phyloP scores from a whole-genome alignment of 23 tunicate genomes.

The Halocynthia aurantium region DNA sequence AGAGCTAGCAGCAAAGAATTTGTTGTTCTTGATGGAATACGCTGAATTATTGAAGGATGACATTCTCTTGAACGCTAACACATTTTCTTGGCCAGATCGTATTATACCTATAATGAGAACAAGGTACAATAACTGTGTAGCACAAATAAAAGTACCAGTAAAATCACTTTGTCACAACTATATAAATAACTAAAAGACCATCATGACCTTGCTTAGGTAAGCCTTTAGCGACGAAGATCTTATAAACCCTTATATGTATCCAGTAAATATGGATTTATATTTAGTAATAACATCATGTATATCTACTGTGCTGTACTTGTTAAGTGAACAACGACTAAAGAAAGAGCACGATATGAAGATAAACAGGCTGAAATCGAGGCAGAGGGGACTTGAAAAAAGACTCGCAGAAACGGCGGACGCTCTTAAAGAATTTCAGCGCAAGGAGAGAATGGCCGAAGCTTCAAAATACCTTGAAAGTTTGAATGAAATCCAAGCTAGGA shows the following conservation, averaged over 20 bases:
- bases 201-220: no score
- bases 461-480: conserved; percentile 58
- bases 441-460: conserved; percentile 80
- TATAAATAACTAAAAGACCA: no score
- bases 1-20: conserved; percentile 66
- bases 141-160: not conserved
- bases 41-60: conserved; percentile 57
- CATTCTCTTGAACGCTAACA: conserved; percentile 64
- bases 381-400: conserved; percentile 50
- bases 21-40: conserved; percentile 82
- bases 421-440: conserved; percentile 60
- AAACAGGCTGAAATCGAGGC: conserved; percentile 53
- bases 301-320: not conserved
- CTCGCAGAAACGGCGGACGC: conserved; percentile 35
- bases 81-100: conserved; percentile 86
- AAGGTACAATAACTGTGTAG: conserved; percentile 28
- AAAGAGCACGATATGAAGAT: conserved; percentile 81
- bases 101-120: conserved; percentile 87
- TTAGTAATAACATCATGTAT: no score
- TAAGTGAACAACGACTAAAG: conserved; percentile 75
- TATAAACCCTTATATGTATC: no score
- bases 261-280: not conserved
- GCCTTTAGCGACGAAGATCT: no score
- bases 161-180: no score
- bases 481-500: conserved; percentile 74